Base-by-base conservation (phyloP, 2,113 vertebrate species). In the Prietella phreatophila region DNA sequence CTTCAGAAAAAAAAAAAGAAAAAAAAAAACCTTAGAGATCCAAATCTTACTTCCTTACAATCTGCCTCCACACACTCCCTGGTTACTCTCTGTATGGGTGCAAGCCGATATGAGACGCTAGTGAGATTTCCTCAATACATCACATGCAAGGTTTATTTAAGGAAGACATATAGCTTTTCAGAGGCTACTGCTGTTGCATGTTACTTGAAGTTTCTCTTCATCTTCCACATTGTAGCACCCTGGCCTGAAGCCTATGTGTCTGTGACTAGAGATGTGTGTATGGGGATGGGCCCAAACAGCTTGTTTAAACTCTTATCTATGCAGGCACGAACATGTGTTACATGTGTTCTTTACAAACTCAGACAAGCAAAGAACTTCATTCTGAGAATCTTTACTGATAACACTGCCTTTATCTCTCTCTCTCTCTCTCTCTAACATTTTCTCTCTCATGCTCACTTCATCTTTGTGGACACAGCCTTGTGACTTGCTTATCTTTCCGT, bases 321-420 rank as follows among this genome's bases (percentile, higher is more conserved):
- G 27, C 55, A 84, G 86, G 61, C 82, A 89, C 61, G 81, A 58
- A 88, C 88, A 75, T 69, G 84, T 75, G 85, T 86, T 79, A 91
- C 91, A 89, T 88, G 65, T 90, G 88, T 88, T 69, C 20, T 30
- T 65, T n/a, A 15, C 67, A 71, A 80, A 53, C 76, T 58, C 61
- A 60, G 33, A 91, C 83, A 87, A 84, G 22, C 84, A 81, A 47
- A 65, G 63, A 61, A 78, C 88, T 82, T 83, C 67, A 69, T 90
- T 80, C 83, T 60, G 76, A 85, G 71, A 87, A 83, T 88, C 76
- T 89, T 90, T 91, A 91, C 91, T 82, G 87, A 90, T 90, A 79
- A 89, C 84, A 60, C 75, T 58, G 2, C 36, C 36, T 83, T 53
- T 65, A 14, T 71, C 50, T 61, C 30, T 76, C 69, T 88, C 69